These are phyloP conservation scores for Argya squamiceps DNA, from an alignment of 2,797 vertebrate species.

Conservation along the genomic window DNA sequence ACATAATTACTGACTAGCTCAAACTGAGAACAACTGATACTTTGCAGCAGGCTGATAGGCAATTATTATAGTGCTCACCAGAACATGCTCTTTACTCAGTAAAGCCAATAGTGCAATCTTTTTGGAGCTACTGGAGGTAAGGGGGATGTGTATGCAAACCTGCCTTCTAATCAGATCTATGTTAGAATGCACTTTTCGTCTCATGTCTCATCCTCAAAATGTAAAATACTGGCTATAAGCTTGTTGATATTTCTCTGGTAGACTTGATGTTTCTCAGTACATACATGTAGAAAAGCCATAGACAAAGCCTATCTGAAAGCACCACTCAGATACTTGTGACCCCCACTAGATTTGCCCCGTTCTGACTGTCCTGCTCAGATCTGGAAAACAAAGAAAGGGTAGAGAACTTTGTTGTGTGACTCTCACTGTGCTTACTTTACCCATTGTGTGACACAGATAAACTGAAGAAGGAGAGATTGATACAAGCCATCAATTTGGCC, in stretches of 20 bases:
- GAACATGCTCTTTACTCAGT: neutral
- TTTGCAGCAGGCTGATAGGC: neutral
- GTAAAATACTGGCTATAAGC: neutral
- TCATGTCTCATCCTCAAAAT: neutral
- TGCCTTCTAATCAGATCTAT: neutral
- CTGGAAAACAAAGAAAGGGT: neutral
- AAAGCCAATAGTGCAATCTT: neutral
- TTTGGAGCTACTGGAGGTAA: neutral
- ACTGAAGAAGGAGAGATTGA: neutral
- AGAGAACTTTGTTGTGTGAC: neutral
- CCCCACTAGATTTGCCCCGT: neutral
- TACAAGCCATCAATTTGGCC: neutral
- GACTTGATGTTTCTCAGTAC: neutral
- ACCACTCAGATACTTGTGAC: accelerated
- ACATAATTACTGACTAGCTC: neutral
- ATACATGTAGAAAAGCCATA: neutral
- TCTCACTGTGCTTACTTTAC: accelerated
- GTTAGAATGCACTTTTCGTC: neutral
- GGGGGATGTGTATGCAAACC: neutral
- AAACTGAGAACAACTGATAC: neutral
- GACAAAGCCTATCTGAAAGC: neutral
- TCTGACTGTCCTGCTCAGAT: neutral
- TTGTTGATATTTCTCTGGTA: neutral
- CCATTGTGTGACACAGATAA: accelerated
- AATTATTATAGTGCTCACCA: neutral